These are phyloP conservation scores for Lagopus leucura DNA, from an alignment of 2,113 vertebrate genomes.

Conservation along the genomic window DNA sequence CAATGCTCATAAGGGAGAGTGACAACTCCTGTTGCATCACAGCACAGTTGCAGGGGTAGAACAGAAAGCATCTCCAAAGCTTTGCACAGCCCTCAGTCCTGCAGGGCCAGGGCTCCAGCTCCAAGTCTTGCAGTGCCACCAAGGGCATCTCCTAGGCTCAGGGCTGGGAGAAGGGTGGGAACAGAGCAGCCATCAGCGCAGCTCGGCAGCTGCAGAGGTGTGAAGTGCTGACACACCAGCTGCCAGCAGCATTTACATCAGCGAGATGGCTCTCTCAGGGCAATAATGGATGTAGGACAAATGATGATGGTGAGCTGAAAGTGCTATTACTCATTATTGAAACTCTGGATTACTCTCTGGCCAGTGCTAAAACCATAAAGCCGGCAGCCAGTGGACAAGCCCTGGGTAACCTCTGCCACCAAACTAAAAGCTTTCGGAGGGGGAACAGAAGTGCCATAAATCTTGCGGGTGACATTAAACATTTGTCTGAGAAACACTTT, in stretches of 20 bases:
- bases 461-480: constrained; percentile 72
- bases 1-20: background rate
- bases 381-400: constrained; percentile 48
- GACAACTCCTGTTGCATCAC: fast-evolving
- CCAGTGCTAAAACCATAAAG: constrained; percentile 66
- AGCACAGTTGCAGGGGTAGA: background rate
- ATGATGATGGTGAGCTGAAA: constrained; percentile 79
- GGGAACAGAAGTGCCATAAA: constrained; percentile 78
- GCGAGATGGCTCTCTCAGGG: constrained; percentile 74
- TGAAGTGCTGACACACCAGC: constrained; percentile 73
- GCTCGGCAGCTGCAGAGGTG: constrained; percentile 71
- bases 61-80: background rate
- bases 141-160: background rate
- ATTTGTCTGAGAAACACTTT: constrained; percentile 83
- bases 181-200: background rate
- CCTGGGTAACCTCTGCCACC: constrained; percentile 74
- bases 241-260: constrained; percentile 73
- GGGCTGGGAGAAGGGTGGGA: background rate
- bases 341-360: constrained; percentile 69
- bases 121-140: fast-evolving
- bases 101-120: background rate
- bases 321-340: constrained; percentile 74
- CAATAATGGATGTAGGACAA: constrained; percentile 78
- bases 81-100: background rate
- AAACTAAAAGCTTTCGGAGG: constrained; percentile 81